Percentiles rank a stretch among this genome's conserved stretches.
Evolutionary conservation across 2,888 invertebrate genomes (phyloP).

Genomic region (Cotesia congregata): DNA sequence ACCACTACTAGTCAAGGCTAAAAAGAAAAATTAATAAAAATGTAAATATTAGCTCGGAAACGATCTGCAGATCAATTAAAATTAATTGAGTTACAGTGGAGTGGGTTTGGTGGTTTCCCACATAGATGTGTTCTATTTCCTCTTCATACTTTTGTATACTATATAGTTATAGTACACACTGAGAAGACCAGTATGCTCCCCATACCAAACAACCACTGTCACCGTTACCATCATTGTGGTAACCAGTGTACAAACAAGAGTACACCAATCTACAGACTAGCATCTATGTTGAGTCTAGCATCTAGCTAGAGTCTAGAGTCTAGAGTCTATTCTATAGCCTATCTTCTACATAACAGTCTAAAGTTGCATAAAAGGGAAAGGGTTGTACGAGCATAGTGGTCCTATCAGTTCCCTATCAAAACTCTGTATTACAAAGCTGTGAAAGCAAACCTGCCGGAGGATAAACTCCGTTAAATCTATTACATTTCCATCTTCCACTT

Average conservation of each 20-base stretch:
- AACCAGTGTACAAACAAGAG: conserved; percentile 18
- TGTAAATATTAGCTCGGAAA: conserved; percentile 5
- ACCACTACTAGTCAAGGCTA: too few species aligned
- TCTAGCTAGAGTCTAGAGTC: background rate
- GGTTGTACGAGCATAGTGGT: background rate
- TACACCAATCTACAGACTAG: conserved; percentile 4
- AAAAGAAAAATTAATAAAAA: conserved; percentile 15
- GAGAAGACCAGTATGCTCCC: conserved; percentile 25
- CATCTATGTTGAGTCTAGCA: background rate
- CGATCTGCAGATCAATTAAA: conserved; percentile 60
- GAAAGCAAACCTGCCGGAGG: background rate
- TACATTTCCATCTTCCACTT: background rate
- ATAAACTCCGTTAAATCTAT: background rate
- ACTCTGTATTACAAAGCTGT: background rate
- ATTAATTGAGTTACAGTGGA: conserved; percentile 68
- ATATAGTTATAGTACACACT: background rate
- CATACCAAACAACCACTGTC: conserved; percentile 15
- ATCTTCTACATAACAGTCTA: background rate
- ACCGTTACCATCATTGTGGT: conserved; percentile 33
- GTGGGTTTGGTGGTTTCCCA: conserved; percentile 64
- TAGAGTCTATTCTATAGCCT: background rate
- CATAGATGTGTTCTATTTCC: conserved; percentile 57
- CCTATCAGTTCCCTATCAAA: background rate
- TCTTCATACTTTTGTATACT: conserved; percentile 9
- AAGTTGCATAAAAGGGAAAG: background rate